A percentile compares a stretch with the other conserved stretches of the same genome.
Evolutionary conservation across 2,888 invertebrate genomes (phyloP).

Genomic region (Rotaria socialis): DNA sequence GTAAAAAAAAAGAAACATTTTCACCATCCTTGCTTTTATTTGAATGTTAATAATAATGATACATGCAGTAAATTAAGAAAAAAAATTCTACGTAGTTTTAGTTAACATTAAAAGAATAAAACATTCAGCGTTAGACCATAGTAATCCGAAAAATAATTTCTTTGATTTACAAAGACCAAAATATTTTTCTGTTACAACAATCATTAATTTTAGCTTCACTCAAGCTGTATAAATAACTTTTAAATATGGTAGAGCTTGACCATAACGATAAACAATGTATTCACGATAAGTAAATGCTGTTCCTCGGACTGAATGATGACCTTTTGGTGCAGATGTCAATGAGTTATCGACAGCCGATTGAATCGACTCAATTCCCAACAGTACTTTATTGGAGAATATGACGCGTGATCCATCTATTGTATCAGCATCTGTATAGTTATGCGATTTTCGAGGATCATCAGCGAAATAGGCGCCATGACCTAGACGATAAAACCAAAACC

Average conservation of each 20-base stretch:
- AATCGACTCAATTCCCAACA: background rate
- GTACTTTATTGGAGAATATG: background rate
- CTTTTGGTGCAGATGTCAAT: background rate
- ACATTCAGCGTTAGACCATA: too few relatives aligned
- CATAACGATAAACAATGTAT: background rate
- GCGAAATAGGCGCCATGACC: background rate
- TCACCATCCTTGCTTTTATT: too few relatives aligned
- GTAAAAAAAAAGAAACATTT: too few relatives aligned
- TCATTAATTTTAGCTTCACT: background rate
- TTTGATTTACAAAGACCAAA: too few relatives aligned
- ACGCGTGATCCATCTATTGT: background rate
- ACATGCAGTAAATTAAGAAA: too few relatives aligned
- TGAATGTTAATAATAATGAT: too few relatives aligned
- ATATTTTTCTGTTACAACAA: too few relatives aligned
- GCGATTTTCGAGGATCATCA: slow-evolving; percentile 6
- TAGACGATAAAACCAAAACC: background rate
- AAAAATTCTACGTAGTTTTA: too few relatives aligned
- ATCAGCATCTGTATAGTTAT: background rate
- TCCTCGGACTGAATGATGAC: background rate
- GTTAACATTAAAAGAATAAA: too few relatives aligned
- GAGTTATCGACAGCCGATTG: background rate
- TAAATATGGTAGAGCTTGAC: background rate
- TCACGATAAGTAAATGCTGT: background rate
- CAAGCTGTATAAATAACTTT: background rate
- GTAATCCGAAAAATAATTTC: too few relatives aligned